Evolutionary conservation across 2,797 vertebrate genomes (phyloP).

Genomic region (Eurystomus glaucurus): DNA sequence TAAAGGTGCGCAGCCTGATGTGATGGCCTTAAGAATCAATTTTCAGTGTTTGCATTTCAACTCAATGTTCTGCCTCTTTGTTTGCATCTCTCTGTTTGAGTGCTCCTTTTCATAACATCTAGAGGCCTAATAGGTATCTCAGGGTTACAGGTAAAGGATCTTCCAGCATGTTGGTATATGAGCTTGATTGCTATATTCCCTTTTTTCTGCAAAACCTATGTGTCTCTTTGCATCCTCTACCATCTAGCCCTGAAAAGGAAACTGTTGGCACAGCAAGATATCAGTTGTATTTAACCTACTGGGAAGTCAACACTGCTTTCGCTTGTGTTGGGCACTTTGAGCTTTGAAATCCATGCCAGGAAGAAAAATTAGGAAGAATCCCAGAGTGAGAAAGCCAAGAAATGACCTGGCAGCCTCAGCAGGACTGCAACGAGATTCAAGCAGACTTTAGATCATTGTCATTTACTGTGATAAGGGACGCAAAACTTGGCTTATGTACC

Average conservation of each 20-base stretch:
- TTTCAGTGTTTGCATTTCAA: not conserved
- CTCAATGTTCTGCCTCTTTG: not conserved
- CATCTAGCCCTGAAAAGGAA: not conserved
- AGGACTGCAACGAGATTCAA: not conserved
- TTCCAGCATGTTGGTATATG: not conserved
- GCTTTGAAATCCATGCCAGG: not conserved
- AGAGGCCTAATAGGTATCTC: not conserved
- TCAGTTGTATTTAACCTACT: not conserved
- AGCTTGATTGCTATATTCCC: not conserved
- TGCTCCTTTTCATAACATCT: not conserved
- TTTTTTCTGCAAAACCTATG: not conserved
- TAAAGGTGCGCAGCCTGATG: not conserved
- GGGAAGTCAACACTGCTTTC: not conserved
- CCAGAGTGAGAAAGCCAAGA: not conserved
- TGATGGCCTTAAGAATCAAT: not conserved
- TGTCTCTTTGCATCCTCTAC: not conserved
- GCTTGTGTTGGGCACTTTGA: not conserved
- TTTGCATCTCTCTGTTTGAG: not conserved
- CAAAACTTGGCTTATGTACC: not conserved
- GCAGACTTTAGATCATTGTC: not conserved
- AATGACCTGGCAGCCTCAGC: not conserved
- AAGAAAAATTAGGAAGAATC: not conserved
- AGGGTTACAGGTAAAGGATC: not conserved
- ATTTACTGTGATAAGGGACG: not conserved
- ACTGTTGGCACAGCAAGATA: not conserved